Evolutionary conservation across 30 jellyfish, hydroid and myxozoan species (phyloP).

Genomic region (Aurelia coerulea): DNA sequence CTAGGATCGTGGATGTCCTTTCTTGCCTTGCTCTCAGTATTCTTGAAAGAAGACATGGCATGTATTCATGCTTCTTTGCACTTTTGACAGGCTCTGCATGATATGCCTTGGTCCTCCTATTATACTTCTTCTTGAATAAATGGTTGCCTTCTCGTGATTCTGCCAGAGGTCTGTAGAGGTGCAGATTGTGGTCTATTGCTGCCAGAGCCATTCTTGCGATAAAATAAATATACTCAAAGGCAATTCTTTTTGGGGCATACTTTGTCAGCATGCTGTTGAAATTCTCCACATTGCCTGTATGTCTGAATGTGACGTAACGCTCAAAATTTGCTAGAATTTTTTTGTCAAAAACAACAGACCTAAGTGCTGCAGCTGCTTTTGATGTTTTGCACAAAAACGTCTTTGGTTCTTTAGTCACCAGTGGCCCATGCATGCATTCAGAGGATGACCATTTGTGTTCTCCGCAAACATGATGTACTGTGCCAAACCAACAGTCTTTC

Average conservation of each 20-base stretch:
- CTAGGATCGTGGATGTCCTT: neutral
- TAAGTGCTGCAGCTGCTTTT: conserved; percentile 33
- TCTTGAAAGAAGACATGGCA: conserved; percentile 1
- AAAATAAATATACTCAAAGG: conserved; percentile 19
- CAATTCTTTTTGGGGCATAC: conserved; percentile 53
- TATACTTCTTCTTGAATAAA: conserved; percentile 11
- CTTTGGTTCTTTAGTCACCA: neutral
- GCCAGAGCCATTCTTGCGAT: conserved; percentile 12
- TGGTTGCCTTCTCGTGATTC: neutral
- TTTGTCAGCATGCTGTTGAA: conserved; percentile 41
- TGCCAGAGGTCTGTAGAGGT: neutral
- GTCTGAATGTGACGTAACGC: conserved; percentile 21
- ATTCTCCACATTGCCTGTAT: conserved; percentile 46
- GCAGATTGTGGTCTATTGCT: conserved; percentile 29
- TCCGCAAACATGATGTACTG: conserved; percentile 25
- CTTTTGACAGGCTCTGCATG: conserved; percentile 21
- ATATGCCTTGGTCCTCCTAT: conserved; percentile 7
- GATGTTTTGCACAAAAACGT: neutral
- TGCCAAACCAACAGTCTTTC: conserved; percentile 40
- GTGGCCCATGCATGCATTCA: conserved; percentile 29
- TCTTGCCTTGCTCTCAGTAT: conserved; percentile 1
- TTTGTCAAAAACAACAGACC: conserved; percentile 49
- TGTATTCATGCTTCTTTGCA: neutral
- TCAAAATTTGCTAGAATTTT: conserved; percentile 22
- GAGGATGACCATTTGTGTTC: conserved; percentile 6